These are phyloP conservation scores for Solen grandis DNA, from an alignment of 1,140 invertebrate species.

Conservation along the genomic window DNA sequence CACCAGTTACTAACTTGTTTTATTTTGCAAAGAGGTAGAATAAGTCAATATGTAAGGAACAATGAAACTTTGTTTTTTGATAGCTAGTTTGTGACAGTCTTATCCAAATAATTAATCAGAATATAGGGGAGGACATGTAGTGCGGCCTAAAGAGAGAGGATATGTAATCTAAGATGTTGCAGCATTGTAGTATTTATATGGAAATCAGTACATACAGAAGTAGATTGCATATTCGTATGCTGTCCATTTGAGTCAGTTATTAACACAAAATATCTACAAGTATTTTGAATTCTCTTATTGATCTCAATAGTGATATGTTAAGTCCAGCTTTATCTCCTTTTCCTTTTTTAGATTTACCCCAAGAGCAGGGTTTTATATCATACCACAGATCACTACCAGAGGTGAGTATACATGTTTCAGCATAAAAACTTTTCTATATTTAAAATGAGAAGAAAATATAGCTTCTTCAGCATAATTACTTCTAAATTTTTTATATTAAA, in stretches of 20 bases:
- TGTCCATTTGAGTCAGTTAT: neutral
- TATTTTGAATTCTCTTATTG: neutral
- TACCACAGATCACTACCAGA: slow-evolving; percentile 72
- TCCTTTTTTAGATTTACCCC: slow-evolving; percentile 68
- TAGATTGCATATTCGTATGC: neutral
- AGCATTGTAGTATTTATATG: neutral
- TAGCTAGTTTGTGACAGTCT: too few relatives aligned
- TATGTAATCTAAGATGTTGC: neutral
- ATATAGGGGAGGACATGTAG: too few relatives aligned
- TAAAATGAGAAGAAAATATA: neutral
- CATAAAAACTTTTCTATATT: neutral
- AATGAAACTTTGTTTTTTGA: too few relatives aligned
- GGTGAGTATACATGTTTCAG: slow-evolving; percentile 60
- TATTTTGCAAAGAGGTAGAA: too few relatives aligned
- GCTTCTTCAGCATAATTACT: neutral
- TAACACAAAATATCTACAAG: neutral
- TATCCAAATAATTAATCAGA: too few relatives aligned
- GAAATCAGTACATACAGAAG: neutral
- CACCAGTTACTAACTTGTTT: too few relatives aligned
- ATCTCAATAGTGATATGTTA: neutral
- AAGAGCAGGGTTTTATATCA: slow-evolving; percentile 74
- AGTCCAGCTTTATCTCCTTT: slow-evolving; percentile 1
- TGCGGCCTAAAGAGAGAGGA: neutral
- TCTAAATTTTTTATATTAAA: neutral
- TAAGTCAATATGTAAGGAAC: too few relatives aligned